Conservation (phyloP, 2,113 vertebrate genomes). For the Martes martes region DNA sequence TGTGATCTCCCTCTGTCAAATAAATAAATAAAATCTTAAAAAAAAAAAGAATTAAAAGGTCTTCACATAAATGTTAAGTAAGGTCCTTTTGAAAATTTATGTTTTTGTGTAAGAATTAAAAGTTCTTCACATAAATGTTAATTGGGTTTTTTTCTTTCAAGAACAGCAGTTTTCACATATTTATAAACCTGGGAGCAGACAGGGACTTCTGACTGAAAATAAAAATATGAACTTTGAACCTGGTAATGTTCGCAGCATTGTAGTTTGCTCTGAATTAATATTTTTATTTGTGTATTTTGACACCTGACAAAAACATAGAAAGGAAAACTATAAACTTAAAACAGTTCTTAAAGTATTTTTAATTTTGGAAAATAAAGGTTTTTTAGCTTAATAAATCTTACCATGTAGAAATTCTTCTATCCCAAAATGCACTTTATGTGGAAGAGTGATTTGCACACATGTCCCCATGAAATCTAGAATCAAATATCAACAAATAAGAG, state of each 20-base stretch:
- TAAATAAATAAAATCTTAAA: no score
- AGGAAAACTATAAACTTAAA: background rate
- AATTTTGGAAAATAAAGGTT: background rate
- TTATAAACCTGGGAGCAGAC: background rate
- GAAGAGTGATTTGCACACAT: background rate
- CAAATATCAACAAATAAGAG: background rate
- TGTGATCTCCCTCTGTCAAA: no score
- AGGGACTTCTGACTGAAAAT: background rate
- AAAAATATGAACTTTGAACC: constrained; percentile 7
- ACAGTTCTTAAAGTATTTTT: background rate
- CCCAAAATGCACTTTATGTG: background rate
- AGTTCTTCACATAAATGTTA: background rate
- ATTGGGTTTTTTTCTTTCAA: background rate
- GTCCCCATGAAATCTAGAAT: background rate
- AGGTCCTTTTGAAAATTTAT: background rate
- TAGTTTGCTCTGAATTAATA: background rate
- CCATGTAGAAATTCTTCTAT: background rate
- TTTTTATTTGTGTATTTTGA: constrained; percentile 1
- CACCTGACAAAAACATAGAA: background rate
- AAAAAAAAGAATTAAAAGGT: no score
- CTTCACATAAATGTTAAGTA: no score
- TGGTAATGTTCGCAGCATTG: background rate
- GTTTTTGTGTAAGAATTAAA: constrained; percentile 1
- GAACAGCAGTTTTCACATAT: background rate
- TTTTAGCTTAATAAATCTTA: background rate